Conservation (phyloP, 92 coral and sea anemone species). For the Blastomussa wellsi region DNA sequence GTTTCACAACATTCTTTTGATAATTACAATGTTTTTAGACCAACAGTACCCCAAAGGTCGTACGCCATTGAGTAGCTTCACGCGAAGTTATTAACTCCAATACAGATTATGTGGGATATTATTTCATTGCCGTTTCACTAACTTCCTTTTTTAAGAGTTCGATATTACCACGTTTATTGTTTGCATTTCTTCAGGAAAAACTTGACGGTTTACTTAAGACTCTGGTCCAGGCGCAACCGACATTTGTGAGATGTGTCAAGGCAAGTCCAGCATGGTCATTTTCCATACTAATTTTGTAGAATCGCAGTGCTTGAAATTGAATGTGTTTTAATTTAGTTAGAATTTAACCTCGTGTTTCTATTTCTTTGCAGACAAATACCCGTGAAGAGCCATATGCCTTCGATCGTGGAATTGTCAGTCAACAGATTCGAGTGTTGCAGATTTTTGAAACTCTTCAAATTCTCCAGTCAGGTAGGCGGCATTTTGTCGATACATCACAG, state of each 20-base stretch:
- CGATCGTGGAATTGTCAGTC: constrained; percentile 73
- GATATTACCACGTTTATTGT: background rate
- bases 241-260: constrained; percentile 84
- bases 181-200: constrained; percentile 59
- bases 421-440: constrained; percentile 85
- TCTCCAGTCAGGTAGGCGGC: constrained; percentile 72
- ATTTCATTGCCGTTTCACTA: background rate
- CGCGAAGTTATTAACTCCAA: background rate
- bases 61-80: background rate
- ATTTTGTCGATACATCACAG: no score
- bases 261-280: constrained; percentile 30
- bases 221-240: constrained; percentile 87
- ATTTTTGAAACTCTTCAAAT: constrained; percentile 87
- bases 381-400: constrained; percentile 64
- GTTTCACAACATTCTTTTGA: background rate
- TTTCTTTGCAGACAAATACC: constrained; percentile 63
- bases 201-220: constrained; percentile 86
- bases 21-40: background rate
- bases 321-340: background rate
- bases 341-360: background rate
- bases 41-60: background rate
- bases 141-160: no score
- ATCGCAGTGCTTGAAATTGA: background rate
- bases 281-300: background rate
- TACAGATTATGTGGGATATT: background rate